phyloP scores from a whole-genome alignment of 1,140 invertebrate species.

The Scaptodrosophila lebanonensis region DNA sequence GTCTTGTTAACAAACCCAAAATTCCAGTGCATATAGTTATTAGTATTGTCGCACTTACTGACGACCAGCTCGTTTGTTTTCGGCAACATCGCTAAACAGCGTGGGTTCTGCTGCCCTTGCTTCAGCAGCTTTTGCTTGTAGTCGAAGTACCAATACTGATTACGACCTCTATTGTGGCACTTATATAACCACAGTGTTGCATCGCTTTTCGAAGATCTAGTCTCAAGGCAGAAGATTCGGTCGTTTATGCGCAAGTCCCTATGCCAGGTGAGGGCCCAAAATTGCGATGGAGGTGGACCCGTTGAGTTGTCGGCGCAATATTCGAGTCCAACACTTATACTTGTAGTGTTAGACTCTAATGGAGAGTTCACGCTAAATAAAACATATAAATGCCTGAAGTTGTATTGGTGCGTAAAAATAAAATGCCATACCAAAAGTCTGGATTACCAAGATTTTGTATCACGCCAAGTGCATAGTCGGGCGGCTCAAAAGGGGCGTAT shows the following conservation, averaged over 20 bases:
- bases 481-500: conserved; percentile 95
- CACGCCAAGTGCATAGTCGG: conserved; percentile 88
- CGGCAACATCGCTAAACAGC: conserved; percentile 88
- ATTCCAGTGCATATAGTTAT: conserved; percentile 87
- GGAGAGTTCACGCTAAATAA: conserved; percentile 89
- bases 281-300: conserved; percentile 79
- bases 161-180: conserved; percentile 92
- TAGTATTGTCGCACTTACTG: conserved; percentile 82
- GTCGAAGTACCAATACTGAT: conserved; percentile 95
- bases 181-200: conserved; percentile 90
- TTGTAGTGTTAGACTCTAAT: conserved; percentile 80
- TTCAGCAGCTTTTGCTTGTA: conserved; percentile 85
- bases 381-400: too few relatives aligned
- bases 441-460: conserved; percentile 83
- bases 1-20: conserved; percentile 85
- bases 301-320: conserved; percentile 78
- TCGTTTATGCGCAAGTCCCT: conserved; percentile 91
- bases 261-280: conserved; percentile 90
- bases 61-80: conserved; percentile 84
- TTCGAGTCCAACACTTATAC: conserved; percentile 83
- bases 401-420: too few relatives aligned
- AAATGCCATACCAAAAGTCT: too few relatives aligned
- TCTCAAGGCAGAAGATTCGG: conserved; percentile 94
- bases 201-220: conserved; percentile 85
- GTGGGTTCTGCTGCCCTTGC: conserved; percentile 79